Conservation (phyloP, 2,797 vertebrate genomes). For the Parotocinclus haroldoi region DNA sequence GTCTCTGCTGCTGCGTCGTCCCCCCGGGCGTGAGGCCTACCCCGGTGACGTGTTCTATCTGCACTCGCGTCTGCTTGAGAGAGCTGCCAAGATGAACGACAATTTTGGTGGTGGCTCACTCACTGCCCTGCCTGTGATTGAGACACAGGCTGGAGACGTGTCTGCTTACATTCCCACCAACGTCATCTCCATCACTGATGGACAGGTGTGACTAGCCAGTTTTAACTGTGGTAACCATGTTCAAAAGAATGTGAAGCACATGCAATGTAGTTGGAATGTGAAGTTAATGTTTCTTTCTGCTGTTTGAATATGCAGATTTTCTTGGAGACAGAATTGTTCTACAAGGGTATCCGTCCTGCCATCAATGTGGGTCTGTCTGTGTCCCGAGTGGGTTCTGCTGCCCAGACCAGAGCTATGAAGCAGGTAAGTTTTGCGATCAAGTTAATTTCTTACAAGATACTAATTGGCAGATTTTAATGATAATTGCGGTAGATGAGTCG, state of each 20-base stretch:
- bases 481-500: too few relatives aligned
- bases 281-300: neutral
- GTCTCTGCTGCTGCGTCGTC: constrained; percentile 95
- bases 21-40: constrained; percentile 95
- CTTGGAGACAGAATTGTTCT: constrained; percentile 98
- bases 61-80: constrained; percentile 95
- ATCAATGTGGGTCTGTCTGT: constrained; percentile 98
- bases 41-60: constrained; percentile 98
- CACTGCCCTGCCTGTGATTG: constrained; percentile 93
- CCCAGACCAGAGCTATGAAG: constrained; percentile 98
- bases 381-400: constrained; percentile 96
- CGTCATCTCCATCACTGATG: constrained; percentile 98
- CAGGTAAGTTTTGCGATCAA: constrained; percentile 71
- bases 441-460: too few relatives aligned
- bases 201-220: constrained; percentile 93
- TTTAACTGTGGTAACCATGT: too few relatives aligned
- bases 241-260: too few relatives aligned
- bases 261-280: too few relatives aligned
- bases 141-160: constrained; percentile 97
- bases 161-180: constrained; percentile 99
- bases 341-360: constrained; percentile 97
- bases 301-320: constrained; percentile 78
- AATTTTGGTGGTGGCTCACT: constrained; percentile 93
- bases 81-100: constrained; percentile 98
- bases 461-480: too few relatives aligned